Base-by-base conservation (phyloP, 2,888 invertebrate genomes). In the Thysanoteuthis rhombus region DNA sequence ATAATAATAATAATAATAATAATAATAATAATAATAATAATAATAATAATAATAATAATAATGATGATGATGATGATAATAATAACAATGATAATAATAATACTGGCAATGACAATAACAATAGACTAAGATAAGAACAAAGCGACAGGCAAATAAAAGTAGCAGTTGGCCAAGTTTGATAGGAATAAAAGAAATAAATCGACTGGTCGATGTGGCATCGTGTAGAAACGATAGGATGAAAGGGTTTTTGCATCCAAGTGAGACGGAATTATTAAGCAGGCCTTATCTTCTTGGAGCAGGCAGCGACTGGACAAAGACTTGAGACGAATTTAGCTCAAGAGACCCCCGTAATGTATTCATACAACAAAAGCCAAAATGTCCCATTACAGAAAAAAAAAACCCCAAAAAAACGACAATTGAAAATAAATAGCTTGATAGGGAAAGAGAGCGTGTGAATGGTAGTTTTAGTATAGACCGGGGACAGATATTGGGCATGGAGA, bases 101-200 rank as follows among this genome's bases (percentile, higher is more conserved):
- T 45, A 45, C 12, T 45, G 19, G 19, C 19, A 45, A 45, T 45
- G 19, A 45, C 19, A 45, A 52, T 52, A 52, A 52, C 25, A 52
- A 52, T 28, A 52, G 25, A 28, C 25, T 4, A 5, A 6, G 25
- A 25, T 52, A 52, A 52, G 52, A 28, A 52, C 52, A 52, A 75
- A 75, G 75, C n/a, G n/a, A 36, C n/a, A 36, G 75, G 16, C 12
- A 36, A 75, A 36, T 75, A 75, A 75, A 75, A 75, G n/a, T 75
- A n/a, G 75, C 75, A 75, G 75, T 75, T 75, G 75, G 75, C 36
- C 75, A 75, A n/a, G 75, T 75, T 75, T n/a, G 75, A 75, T 75
- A 75, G n/a, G 75, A n/a, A 75, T 75, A 75, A 75, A 75, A n/a
- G 75, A 75, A 75, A 75, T n/a, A 75, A 75, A 75, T n/a, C 75